A percentile compares a stretch with the other conserved stretches of the same genome.
Evolutionary conservation across 2,888 invertebrate genomes (phyloP).

Genomic region (Flexamia atlantica): DNA sequence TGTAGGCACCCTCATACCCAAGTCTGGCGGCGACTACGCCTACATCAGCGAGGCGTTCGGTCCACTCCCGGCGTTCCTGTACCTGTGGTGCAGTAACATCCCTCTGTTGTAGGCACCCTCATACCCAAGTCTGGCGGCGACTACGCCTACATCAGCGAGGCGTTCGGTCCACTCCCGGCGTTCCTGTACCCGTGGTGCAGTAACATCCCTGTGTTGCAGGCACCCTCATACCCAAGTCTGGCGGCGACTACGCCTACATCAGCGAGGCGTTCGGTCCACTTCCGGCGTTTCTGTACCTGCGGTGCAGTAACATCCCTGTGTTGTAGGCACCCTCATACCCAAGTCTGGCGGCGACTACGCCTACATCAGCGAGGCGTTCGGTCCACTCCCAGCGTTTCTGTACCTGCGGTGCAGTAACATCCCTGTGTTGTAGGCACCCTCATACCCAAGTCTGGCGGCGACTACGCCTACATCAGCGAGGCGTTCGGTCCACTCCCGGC

Average conservation of each 20-base stretch:
- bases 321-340: constrained; percentile 94
- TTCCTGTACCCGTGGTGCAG: not conserved
- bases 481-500: too few species aligned
- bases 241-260: constrained; percentile 1
- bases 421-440: too few species aligned
- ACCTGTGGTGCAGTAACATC: not conserved
- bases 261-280: constrained; percentile 1
- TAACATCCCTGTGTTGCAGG: not conserved
- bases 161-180: constrained; percentile 1
- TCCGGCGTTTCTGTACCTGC: not conserved
- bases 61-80: not conserved
- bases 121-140: not conserved
- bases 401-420: constrained; percentile 84
- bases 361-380: constrained; percentile 94
- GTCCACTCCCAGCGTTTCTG: constrained; percentile 92
- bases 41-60: constrained; percentile 5
- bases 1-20: not conserved
- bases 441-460: too few species aligned
- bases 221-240: not conserved
- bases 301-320: not conserved
- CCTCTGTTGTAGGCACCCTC: not conserved
- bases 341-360: constrained; percentile 98
- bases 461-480: too few species aligned
- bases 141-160: constrained; percentile 9
- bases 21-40: not conserved